These are phyloP conservation scores for Strigamia crassipes DNA, from an alignment of 2,888 invertebrate species.

Conservation along the genomic window DNA sequence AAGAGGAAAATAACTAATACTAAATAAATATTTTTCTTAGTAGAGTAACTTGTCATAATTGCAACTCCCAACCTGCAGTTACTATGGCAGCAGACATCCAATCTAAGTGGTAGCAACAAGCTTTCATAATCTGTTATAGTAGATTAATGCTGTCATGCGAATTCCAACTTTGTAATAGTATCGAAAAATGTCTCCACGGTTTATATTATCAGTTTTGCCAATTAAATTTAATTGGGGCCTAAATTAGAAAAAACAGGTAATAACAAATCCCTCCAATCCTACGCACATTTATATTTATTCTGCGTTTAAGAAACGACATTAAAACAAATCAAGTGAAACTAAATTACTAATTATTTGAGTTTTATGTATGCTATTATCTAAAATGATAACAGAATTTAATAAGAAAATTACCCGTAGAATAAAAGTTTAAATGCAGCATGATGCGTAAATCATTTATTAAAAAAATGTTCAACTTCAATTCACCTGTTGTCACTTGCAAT, in stretches of 20 bases:
- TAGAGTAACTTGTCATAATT: no score
- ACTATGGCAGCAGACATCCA: background rate
- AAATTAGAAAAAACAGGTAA: background rate
- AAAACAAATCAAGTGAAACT: no score
- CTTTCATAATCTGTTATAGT: background rate
- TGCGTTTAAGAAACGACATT: no score
- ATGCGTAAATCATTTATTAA: background rate
- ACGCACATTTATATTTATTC: no score
- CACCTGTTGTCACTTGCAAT: constrained; percentile 22
- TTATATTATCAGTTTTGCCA: background rate
- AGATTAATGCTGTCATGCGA: constrained; percentile 1
- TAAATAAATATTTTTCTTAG: no score
- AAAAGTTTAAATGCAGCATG: background rate
- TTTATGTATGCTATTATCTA: no score
- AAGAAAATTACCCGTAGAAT: background rate
- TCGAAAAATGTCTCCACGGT: background rate
- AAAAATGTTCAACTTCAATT: constrained; percentile 7
- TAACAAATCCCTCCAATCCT: no score
- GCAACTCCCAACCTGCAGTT: background rate
- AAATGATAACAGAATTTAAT: no score
- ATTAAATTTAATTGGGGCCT: background rate
- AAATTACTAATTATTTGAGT: no score
- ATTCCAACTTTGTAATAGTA: background rate
- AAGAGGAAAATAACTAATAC: no score
- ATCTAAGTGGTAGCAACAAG: constrained; percentile 5